Evolutionary conservation across 1,140 invertebrate genomes (phyloP).

Genomic region (Heliothis virescens): DNA sequence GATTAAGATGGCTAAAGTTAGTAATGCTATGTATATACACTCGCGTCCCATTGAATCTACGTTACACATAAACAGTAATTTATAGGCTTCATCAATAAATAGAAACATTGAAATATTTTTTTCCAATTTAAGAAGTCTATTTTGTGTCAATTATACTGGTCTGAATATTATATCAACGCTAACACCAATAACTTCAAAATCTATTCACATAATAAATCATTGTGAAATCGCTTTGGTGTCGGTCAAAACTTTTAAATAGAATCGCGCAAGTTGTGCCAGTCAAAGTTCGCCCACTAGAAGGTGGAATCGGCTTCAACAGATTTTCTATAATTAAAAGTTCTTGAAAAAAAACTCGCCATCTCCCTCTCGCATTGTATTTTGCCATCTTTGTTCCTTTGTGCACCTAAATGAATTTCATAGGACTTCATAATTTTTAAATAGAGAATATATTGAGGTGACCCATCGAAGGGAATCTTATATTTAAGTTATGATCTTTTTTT

Average conservation of each 20-base stretch:
- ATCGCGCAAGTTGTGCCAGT: conserved; percentile 49
- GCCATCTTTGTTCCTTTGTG: conserved; percentile 46
- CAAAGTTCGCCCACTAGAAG: conserved; percentile 54
- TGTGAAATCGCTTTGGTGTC: conserved; percentile 50
- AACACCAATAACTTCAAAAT: conserved; percentile 24
- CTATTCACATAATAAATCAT: conserved; percentile 53
- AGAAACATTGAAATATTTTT: too few relatives aligned
- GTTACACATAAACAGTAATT: too few relatives aligned
- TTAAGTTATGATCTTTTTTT: too few relatives aligned
- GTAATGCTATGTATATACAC: too few relatives aligned
- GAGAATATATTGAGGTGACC: neutral
- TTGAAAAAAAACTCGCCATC: conserved; percentile 41
- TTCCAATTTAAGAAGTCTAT: too few relatives aligned
- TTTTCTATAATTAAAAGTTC: conserved; percentile 56
- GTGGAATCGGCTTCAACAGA: conserved; percentile 51
- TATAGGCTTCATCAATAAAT: too few relatives aligned
- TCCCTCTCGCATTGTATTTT: conserved; percentile 33
- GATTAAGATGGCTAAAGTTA: too few relatives aligned
- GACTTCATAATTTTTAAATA: conserved; percentile 24
- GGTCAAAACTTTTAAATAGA: conserved; percentile 57
- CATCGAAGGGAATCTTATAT: too few relatives aligned
- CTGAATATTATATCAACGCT: neutral
- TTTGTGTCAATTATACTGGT: neutral
- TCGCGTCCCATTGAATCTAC: too few relatives aligned
- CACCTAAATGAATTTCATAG: conserved; percentile 33